Evolutionary conservation across 2,113 vertebrate genomes (phyloP).

Genomic region (Brachypodius melanocephalos): DNA sequence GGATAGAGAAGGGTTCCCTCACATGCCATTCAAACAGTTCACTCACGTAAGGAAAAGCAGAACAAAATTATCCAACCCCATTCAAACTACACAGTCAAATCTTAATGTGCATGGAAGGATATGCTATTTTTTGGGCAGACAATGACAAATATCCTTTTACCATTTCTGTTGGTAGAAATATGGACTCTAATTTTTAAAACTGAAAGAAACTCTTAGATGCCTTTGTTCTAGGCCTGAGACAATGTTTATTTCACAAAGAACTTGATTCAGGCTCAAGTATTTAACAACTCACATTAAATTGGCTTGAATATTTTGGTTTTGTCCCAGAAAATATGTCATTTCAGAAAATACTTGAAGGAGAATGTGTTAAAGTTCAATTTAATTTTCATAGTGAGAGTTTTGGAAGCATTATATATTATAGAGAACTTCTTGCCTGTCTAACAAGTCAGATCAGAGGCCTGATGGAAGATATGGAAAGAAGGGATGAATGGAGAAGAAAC

Average conservation of each 20-base stretch:
- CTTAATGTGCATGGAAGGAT: background rate
- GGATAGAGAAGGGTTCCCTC: background rate
- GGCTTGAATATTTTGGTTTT: background rate
- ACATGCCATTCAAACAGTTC: background rate
- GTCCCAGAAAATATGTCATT: background rate
- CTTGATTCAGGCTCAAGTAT: background rate
- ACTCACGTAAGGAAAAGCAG: background rate
- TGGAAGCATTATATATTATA: background rate
- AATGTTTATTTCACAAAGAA: background rate
- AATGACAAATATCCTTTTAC: background rate
- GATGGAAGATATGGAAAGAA: constrained; percentile 71
- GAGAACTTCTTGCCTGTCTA: background rate
- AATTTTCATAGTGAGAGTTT: background rate
- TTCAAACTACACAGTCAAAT: background rate
- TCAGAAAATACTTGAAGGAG: background rate
- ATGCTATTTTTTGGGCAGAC: background rate
- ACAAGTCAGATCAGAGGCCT: constrained; percentile 78
- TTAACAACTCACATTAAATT: background rate
- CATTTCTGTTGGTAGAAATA: background rate
- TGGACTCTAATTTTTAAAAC: background rate
- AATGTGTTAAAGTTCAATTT: background rate
- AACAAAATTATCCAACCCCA: background rate
- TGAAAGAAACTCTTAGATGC: background rate
- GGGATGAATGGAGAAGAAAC: constrained; percentile 61
- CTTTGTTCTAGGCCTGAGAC: background rate